Conservation (phyloP, 2,113 vertebrate species). For the Poecilia latipinna region DNA sequence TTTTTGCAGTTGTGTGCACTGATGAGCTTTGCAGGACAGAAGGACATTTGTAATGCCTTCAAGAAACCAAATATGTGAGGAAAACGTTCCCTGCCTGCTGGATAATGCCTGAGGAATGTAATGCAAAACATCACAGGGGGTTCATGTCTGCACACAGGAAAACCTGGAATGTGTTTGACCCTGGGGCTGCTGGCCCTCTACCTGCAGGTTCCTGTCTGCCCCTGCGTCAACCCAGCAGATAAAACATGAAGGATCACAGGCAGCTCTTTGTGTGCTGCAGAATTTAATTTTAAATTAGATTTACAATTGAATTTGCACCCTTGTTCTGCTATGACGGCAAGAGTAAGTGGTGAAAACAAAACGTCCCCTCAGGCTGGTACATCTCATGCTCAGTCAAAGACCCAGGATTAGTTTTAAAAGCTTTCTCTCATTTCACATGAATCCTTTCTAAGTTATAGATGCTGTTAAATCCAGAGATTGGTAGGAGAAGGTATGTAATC, state of each 20-base stretch:
- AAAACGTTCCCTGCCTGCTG: not conserved
- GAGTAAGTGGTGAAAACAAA: not conserved
- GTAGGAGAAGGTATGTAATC: slow-evolving; percentile 7
- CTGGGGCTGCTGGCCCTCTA: not conserved
- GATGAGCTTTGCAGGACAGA: not conserved
- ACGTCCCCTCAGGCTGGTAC: not conserved
- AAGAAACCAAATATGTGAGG: not conserved
- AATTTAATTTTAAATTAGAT: not conserved
- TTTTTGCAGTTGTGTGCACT: not conserved
- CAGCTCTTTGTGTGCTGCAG: not conserved
- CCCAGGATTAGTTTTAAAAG: not conserved
- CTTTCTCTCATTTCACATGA: slow-evolving; percentile 7
- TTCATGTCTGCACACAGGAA: not conserved
- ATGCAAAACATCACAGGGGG: not conserved
- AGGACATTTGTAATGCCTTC: not conserved
- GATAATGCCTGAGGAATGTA: slow-evolving; percentile 1
- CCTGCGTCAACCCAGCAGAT: not conserved
- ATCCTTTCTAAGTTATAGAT: not conserved
- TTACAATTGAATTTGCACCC: not conserved
- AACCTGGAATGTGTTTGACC: slow-evolving; percentile 12
- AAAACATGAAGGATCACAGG: not conserved
- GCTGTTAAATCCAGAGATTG: slow-evolving; percentile 16
- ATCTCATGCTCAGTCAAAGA: not conserved
- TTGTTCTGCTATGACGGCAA: not conserved
- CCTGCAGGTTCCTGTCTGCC: slow-evolving; percentile 5